Base-by-base conservation (phyloP, 2,797 vertebrate species). In the Cephalopachus bancanus region DNA sequence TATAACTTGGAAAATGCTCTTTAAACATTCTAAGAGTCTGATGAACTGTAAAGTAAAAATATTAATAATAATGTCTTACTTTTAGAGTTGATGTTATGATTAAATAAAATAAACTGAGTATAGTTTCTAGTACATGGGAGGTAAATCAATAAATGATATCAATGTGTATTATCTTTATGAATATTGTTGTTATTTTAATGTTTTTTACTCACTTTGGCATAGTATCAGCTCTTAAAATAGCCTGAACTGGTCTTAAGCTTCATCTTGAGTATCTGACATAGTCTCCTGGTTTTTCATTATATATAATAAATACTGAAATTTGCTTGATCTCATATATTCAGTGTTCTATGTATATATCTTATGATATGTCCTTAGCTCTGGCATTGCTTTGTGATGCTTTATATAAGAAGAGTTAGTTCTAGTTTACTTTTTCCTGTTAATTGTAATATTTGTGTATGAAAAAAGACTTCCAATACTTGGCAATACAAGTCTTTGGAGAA, bases 1-100 rank as follows among this genome's bases (percentile, higher is more conserved):
- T 33, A 88, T 30, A 15, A 87, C 19, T 93, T 95, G 91, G 28
- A 64, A 95, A 87, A 83, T 64, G 17, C 91, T 64, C 19, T 53
- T 92, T 64, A 93, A 91, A 53, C 51, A 80, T 10, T 88, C 1
- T 69, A 74, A 85, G 55, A 72, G 14, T 97, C 19, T 95, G 7
- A 4, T 85, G 22, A 76, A 83, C 59, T 93, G 2, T 37, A 44
- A 91, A 33, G 28, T 79, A 7, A 67, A 94, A 94, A 74, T 51
- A 92, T 30, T 33, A 87, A 37, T 51, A 92, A 33, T 33, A 87
- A 37, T 67, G n/a, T 60, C 15, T 64, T 80, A 91, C 24, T 87
- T 44, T 44, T 10, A 55, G 8, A 11, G 28, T 81, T 49, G 86
- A 55, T 51, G 28, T 93, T 60, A 37, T 7, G 10, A 55, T 75